A percentile compares a stretch with the other conserved stretches of the same genome.
Evolutionary conservation across 2,888 invertebrate genomes (phyloP).

Genomic region (Anarsia innoxiella): DNA sequence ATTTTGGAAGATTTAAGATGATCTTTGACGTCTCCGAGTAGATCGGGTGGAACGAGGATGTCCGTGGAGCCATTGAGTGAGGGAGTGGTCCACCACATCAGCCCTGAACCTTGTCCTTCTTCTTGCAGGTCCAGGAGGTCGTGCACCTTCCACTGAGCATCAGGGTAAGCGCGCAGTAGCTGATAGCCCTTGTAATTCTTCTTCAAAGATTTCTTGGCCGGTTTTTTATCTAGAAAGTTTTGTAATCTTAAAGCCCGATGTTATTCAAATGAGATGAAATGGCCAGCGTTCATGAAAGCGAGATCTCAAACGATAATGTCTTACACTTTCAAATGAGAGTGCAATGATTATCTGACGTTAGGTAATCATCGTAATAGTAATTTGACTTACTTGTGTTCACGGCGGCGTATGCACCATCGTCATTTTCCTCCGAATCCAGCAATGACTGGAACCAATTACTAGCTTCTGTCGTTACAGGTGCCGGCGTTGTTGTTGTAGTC

Average conservation of each 20-base stretch:
- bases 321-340: constrained; percentile 21
- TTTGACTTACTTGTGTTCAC: constrained; percentile 25
- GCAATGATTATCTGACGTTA: constrained; percentile 11
- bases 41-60: constrained; percentile 81
- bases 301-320: constrained; percentile 21
- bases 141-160: constrained; percentile 57
- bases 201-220: constrained; percentile 51
- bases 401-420: constrained; percentile 36
- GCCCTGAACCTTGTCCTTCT: constrained; percentile 62
- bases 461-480: constrained; percentile 36
- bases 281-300: constrained; percentile 28
- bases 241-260: constrained; percentile 3
- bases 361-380: constrained; percentile 11
- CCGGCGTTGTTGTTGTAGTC: constrained; percentile 41
- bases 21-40: constrained; percentile 74
- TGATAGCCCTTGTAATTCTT: constrained; percentile 75
- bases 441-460: constrained; percentile 58
- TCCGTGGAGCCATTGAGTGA: constrained; percentile 77
- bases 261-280: constrained; percentile 11
- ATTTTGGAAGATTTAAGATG: constrained; percentile 77
- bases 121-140: constrained; percentile 64
- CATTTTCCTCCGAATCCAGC: constrained; percentile 55
- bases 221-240: constrained; percentile 38
- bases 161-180: constrained; percentile 59
- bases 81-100: constrained; percentile 70